Evolutionary conservation across 2,888 invertebrate species (phyloP).

Genomic region (Eueremaeus valkanovi): DNA sequence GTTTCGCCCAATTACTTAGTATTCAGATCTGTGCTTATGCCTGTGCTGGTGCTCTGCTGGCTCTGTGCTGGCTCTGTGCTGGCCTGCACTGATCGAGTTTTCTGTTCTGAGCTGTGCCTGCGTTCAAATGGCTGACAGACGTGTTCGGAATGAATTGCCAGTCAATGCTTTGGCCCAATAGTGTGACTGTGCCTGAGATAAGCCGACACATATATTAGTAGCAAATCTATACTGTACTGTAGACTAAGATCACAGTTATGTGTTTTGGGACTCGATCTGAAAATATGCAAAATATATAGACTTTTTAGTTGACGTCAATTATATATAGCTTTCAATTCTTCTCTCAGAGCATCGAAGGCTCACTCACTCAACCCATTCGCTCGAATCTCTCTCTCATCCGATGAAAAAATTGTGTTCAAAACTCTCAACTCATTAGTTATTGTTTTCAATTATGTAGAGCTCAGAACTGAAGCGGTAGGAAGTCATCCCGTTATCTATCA

Average conservation of each 20-base stretch:
- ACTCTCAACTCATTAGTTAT: constrained; percentile 3
- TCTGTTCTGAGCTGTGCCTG: too few species aligned
- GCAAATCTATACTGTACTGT: too few species aligned
- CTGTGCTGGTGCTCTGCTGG: too few species aligned
- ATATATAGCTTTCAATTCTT: too few species aligned
- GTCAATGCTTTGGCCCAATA: too few species aligned
- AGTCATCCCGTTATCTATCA: constrained; percentile 29
- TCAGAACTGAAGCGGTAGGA: constrained; percentile 6
- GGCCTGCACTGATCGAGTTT: constrained; percentile 5
- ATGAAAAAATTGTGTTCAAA: neutral
- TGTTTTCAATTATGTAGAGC: neutral
- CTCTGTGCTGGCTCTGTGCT: neutral
- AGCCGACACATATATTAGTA: too few species aligned
- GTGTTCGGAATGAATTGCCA: constrained; percentile 28
- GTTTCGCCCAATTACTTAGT: constrained; percentile 35
- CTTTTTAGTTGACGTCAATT: too few species aligned
- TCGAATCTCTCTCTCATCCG: neutral
- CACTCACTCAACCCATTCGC: neutral
- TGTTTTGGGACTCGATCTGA: too few species aligned
- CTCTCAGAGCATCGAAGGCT: too few species aligned
- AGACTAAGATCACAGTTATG: too few species aligned
- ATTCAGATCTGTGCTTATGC: constrained; percentile 16
- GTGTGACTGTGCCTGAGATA: too few species aligned
- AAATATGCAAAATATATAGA: too few species aligned
- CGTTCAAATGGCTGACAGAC: constrained; percentile 27